Percentiles rank a stretch among this genome's conserved stretches.
phyloP scores from a whole-genome alignment of 2,888 invertebrate genomes.

The Mythimna loreyi region DNA sequence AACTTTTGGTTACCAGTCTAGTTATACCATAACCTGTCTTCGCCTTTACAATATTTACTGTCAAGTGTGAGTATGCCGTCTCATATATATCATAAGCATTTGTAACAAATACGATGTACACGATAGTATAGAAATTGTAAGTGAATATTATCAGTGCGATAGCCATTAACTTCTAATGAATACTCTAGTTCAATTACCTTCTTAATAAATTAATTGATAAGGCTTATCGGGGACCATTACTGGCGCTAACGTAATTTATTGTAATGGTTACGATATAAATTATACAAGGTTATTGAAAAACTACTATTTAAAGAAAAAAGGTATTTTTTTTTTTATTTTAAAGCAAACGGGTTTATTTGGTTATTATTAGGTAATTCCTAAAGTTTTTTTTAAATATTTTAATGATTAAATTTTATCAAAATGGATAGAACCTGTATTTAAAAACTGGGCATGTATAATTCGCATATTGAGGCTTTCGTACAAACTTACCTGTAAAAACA shows the following conservation, averaged over 20 bases:
- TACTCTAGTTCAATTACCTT: slow-evolving; percentile 24
- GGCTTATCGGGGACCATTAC: slow-evolving; percentile 14
- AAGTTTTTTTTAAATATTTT: slow-evolving; percentile 14
- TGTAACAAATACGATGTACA: too few relatives aligned
- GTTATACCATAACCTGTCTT: too few relatives aligned
- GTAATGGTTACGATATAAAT: not conserved
- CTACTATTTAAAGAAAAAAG: too few relatives aligned
- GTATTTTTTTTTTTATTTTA: too few relatives aligned
- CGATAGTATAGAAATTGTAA: slow-evolving; percentile 17
- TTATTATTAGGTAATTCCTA: too few relatives aligned
- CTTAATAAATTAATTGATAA: slow-evolving; percentile 34
- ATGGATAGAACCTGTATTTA: not conserved
- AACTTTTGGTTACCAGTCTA: too few relatives aligned
- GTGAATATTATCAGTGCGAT: slow-evolving; percentile 21
- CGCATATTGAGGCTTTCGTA: too few relatives aligned
- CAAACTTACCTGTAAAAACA: too few relatives aligned
- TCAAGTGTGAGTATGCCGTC: not conserved
- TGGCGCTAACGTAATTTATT: slow-evolving; percentile 3
- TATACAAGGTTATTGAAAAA: not conserved
- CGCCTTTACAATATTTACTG: too few relatives aligned
- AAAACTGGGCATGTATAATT: not conserved
- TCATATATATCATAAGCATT: not conserved
- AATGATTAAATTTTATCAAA: slow-evolving; percentile 1
- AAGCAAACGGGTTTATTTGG: not conserved
- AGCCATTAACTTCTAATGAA: slow-evolving; percentile 6